phyloP scores from a whole-genome alignment of 2,113 vertebrate genomes.

The Trematomus loennbergii region DNA sequence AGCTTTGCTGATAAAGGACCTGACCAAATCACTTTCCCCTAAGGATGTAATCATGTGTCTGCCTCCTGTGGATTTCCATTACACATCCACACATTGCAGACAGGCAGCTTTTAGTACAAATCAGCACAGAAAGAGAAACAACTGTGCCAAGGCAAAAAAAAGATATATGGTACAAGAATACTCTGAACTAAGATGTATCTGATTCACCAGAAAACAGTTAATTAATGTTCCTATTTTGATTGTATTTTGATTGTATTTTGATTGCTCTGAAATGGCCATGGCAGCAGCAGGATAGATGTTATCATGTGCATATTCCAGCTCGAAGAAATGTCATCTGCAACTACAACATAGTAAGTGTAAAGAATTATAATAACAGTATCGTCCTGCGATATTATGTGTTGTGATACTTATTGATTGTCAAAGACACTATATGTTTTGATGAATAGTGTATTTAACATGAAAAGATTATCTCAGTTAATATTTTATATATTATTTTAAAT shows the following conservation, averaged over 20 bases:
- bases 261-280: not conserved
- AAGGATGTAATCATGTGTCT: slow-evolving; percentile 57
- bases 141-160: slow-evolving; percentile 7
- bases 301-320: not conserved
- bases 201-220: slow-evolving; percentile 5
- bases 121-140: slow-evolving; percentile 34
- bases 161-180: not conserved
- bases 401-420: no score
- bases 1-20: slow-evolving; percentile 35
- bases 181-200: not conserved
- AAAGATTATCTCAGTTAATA: no score
- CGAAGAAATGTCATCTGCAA: no score
- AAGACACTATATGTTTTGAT: no score
- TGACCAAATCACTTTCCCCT: slow-evolving; percentile 52
- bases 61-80: slow-evolving; percentile 49
- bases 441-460: no score
- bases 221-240: not conserved
- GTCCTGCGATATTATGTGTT: no score
- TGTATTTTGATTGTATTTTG: not conserved
- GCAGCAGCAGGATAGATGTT: not conserved
- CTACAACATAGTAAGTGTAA: no score
- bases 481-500: no score
- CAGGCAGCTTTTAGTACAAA: slow-evolving; percentile 1
- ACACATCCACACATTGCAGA: slow-evolving; percentile 32
- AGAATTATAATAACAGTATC: no score